Conservation (phyloP, 2,797 vertebrate species). For the Tinamus major region DNA sequence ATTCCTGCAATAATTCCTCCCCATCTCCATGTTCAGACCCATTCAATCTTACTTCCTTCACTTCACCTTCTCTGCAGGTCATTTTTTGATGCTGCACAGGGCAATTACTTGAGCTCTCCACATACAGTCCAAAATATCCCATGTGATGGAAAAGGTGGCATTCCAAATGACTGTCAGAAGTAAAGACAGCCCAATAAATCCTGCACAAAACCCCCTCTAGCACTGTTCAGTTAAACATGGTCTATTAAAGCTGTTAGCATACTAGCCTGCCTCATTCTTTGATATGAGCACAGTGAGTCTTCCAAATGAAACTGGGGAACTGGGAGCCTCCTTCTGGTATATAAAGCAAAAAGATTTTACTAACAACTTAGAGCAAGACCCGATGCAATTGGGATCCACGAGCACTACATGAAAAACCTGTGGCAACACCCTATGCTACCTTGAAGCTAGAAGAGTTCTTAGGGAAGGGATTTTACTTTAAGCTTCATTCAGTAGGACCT, state of each 20-base stretch:
- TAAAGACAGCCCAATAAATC: slow-evolving; percentile 12
- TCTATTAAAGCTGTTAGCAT: neutral
- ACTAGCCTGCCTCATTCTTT: neutral
- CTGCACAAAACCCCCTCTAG: neutral
- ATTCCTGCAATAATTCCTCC: slow-evolving; percentile 29
- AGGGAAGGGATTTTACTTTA: neutral
- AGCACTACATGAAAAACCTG: neutral
- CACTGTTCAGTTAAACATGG: neutral
- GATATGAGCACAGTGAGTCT: neutral
- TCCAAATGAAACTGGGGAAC: neutral
- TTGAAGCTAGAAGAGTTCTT: neutral
- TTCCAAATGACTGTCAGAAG: neutral
- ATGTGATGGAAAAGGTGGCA: slow-evolving; percentile 2
- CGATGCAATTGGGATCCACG: neutral
- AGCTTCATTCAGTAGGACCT: neutral
- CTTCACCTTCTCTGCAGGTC: neutral
- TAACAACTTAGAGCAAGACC: neutral
- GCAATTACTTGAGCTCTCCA: neutral
- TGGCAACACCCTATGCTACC: neutral
- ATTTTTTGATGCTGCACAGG: neutral
- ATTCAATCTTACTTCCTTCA: slow-evolving; percentile 10
- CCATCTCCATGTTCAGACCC: neutral
- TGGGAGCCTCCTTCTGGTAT: neutral
- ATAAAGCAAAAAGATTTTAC: neutral
- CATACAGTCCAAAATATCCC: neutral